Conservation (phyloP, 2,797 vertebrate species). For the Apogon talboti region DNA sequence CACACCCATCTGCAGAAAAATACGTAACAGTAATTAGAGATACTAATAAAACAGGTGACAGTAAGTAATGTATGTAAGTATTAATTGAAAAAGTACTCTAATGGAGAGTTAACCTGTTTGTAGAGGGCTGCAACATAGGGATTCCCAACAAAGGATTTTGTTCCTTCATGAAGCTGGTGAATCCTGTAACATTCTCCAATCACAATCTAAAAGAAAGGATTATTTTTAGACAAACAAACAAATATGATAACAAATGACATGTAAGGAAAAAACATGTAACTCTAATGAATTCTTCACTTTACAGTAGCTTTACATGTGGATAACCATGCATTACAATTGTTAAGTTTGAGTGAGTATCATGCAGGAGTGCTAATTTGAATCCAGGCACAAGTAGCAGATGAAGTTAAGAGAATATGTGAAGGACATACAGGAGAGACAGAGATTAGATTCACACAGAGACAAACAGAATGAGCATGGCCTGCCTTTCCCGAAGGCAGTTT, state of each 20-base stretch:
- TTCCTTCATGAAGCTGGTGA: slow-evolving; percentile 91
- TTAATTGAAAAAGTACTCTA: background rate
- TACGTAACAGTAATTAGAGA: slow-evolving; percentile 14
- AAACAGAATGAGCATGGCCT: slow-evolving; percentile 80
- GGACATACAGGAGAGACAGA: slow-evolving; percentile 46
- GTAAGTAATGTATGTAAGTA: too few relatives aligned
- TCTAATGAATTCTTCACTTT: background rate
- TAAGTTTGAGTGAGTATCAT: slow-evolving; percentile 54
- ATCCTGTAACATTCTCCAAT: slow-evolving; percentile 96
- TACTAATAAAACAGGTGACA: background rate
- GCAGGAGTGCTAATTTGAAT: slow-evolving; percentile 46
- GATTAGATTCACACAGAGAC: slow-evolving; percentile 47
- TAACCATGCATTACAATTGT: slow-evolving; percentile 36
- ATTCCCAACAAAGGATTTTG: slow-evolving; percentile 91
- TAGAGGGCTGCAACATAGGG: slow-evolving; percentile 94
- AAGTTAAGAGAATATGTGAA: slow-evolving; percentile 25
- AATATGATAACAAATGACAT: background rate
- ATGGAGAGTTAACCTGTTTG: slow-evolving; percentile 83
- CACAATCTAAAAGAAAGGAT: slow-evolving; percentile 86
- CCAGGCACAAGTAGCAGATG: slow-evolving; percentile 31
- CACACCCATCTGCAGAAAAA: slow-evolving; percentile 88
- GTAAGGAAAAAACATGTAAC: background rate
- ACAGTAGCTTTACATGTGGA: slow-evolving; percentile 3
- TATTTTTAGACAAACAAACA: slow-evolving; percentile 9
- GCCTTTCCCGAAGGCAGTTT: slow-evolving; percentile 81